A percentile compares a stretch with the other conserved stretches of the same genome.
phyloP scores from a whole-genome alignment of 64 coral and sea anemone genomes.

The Dendrophyllia cribrosa region DNA sequence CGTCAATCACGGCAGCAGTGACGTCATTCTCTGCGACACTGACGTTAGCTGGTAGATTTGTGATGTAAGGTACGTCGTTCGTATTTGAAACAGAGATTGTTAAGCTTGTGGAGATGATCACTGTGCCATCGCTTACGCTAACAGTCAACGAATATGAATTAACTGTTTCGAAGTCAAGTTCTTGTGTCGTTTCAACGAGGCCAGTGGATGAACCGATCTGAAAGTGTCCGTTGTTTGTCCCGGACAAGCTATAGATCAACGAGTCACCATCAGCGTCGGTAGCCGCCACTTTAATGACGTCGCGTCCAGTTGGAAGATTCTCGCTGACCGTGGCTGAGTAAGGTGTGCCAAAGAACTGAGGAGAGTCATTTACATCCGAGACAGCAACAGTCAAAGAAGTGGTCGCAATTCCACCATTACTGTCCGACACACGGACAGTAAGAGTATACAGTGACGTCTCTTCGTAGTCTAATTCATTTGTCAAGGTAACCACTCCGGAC shows the following conservation, averaged over 20 bases:
- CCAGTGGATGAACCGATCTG: not conserved
- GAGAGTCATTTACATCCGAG: slow-evolving; percentile 23
- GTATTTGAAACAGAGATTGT: slow-evolving; percentile 1
- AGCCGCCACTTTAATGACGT: not conserved
- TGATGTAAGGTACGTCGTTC: slow-evolving; percentile 15
- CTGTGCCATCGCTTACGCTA: not conserved
- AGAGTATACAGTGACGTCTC: slow-evolving; percentile 25
- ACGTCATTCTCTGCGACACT: slow-evolving; percentile 25
- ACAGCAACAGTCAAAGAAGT: slow-evolving; percentile 23
- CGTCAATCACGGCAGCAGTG: slow-evolving; percentile 20
- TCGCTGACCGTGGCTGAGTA: slow-evolving; percentile 14
- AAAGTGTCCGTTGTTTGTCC: slow-evolving; percentile 17
- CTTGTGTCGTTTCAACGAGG: not conserved
- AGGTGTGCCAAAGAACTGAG: slow-evolving; percentile 1
- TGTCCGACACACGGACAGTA: slow-evolving; percentile 33
- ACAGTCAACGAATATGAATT: slow-evolving; percentile 13
- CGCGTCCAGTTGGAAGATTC: slow-evolving; percentile 8
- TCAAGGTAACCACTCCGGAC: slow-evolving; percentile 12
- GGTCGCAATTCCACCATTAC: slow-evolving; percentile 8
- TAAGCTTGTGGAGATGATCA: not conserved
- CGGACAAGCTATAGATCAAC: slow-evolving; percentile 21
- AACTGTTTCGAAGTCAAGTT: slow-evolving; percentile 20
- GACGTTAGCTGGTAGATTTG: slow-evolving; percentile 1
- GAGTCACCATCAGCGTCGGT: slow-evolving; percentile 4
- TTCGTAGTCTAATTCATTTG: slow-evolving; percentile 6